Percentiles rank a stretch among this genome's conserved stretches.
Conservation (phyloP, 2,888 invertebrate species). For the Cepaea hortensis region DNA sequence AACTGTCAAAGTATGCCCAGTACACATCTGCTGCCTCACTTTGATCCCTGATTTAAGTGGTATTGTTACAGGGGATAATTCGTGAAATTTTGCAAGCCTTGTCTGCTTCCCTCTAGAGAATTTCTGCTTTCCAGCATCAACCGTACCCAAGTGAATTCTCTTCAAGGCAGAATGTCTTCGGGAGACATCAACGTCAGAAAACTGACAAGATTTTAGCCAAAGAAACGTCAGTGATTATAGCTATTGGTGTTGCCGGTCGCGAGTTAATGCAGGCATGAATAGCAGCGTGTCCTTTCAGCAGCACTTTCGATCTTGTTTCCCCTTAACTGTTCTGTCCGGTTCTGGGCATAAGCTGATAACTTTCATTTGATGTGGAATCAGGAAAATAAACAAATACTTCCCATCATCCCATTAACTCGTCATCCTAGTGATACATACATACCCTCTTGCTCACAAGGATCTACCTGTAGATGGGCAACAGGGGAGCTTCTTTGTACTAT, state of each 20-base stretch:
- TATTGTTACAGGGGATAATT: conserved; percentile 27
- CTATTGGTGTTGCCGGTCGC: conserved; percentile 25
- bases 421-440: background rate
- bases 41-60: conserved; percentile 26
- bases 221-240: conserved; percentile 29
- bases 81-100: conserved; percentile 24
- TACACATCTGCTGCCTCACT: background rate
- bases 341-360: background rate
- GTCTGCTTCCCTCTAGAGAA: conserved; percentile 15
- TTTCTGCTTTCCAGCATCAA: background rate
- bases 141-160: conserved; percentile 24
- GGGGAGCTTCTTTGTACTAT: background rate
- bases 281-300: conserved; percentile 34
- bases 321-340: background rate
- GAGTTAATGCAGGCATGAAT: conserved; percentile 3
- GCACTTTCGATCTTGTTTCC: background rate
- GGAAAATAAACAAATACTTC: conserved; percentile 23
- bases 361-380: background rate
- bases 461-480: background rate
- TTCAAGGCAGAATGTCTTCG: conserved; percentile 23
- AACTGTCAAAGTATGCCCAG: background rate
- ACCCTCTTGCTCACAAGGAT: background rate
- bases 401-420: background rate
- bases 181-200: conserved; percentile 36
- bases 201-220: conserved; percentile 36